Conservation (phyloP, 1,140 invertebrate genomes). For the Trichonephila inaurata region DNA sequence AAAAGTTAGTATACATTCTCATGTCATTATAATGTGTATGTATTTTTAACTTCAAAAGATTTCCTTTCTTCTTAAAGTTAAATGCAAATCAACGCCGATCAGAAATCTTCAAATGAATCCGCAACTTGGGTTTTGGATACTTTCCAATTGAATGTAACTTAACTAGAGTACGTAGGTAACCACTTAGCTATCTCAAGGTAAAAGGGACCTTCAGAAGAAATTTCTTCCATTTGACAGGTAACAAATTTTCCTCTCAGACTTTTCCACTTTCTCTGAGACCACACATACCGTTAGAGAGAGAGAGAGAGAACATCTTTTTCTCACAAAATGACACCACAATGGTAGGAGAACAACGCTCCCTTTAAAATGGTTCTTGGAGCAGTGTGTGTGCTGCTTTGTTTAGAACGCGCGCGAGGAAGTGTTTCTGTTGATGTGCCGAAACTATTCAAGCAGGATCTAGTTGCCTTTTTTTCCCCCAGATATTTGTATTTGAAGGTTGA, state of each 20-base stretch:
- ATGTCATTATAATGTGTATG: too few species aligned
- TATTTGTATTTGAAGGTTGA: constrained; percentile 19
- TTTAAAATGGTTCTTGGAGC: constrained; percentile 26
- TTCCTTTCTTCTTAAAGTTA: neutral
- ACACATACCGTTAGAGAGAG: constrained; percentile 3
- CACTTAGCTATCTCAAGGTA: constrained; percentile 13
- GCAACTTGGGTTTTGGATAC: neutral
- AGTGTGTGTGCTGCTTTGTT: constrained; percentile 7
- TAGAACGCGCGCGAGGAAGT: neutral
- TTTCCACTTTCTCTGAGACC: constrained; percentile 6
- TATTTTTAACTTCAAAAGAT: neutral
- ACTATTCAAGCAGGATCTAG: neutral
- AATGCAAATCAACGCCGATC: neutral
- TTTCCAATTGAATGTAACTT: neutral
- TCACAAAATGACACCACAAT: constrained; percentile 30
- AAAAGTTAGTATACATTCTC: too few species aligned
- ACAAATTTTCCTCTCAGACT: neutral
- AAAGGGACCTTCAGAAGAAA: neutral
- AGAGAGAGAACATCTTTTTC: neutral
- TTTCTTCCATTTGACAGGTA: neutral
- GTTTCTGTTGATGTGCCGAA: constrained; percentile 9
- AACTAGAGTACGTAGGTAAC: neutral
- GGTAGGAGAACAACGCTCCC: constrained; percentile 37
- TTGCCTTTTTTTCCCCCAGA: neutral
- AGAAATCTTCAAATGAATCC: neutral